Evolutionary conservation across 2,797 vertebrate species (phyloP).

Genomic region (Chelon labrosus): DNA sequence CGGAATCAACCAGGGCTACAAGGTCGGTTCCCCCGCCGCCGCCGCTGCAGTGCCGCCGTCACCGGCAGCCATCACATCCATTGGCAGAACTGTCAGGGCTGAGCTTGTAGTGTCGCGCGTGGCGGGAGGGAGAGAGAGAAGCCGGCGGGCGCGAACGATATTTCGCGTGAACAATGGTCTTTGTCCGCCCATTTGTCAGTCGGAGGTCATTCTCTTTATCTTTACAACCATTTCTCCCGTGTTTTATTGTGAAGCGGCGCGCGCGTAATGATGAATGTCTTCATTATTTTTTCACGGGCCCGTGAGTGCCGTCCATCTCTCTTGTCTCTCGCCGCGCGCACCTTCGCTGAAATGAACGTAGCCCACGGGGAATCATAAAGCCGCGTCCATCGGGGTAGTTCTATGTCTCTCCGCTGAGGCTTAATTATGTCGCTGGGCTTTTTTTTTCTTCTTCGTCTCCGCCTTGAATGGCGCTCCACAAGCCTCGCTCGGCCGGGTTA

Average conservation of each 20-base stretch:
- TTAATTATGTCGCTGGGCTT: slow-evolving; percentile 48
- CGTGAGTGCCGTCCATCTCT: slow-evolving; percentile 50
- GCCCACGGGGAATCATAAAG: slow-evolving; percentile 41
- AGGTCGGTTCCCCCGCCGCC: slow-evolving; percentile 82
- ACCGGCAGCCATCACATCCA: slow-evolving; percentile 21
- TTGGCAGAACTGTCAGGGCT: slow-evolving; percentile 60
- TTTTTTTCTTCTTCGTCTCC: neutral
- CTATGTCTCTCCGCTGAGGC: slow-evolving; percentile 30
- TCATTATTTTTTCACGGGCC: slow-evolving; percentile 69
- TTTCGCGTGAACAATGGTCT: slow-evolving; percentile 59
- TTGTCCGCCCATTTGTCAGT: slow-evolving; percentile 60
- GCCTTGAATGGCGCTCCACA: slow-evolving; percentile 8
- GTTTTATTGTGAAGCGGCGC: slow-evolving; percentile 54
- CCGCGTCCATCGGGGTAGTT: slow-evolving; percentile 13
- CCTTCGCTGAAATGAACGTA: slow-evolving; percentile 41
- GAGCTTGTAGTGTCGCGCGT: slow-evolving; percentile 49
- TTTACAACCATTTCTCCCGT: slow-evolving; percentile 46
- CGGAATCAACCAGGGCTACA: slow-evolving; percentile 99
- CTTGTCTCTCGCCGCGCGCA: slow-evolving; percentile 24
- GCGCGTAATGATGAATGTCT: slow-evolving; percentile 64
- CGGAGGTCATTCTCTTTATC: slow-evolving; percentile 67
- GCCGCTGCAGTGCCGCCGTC: neutral
- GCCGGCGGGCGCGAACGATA: slow-evolving; percentile 50
- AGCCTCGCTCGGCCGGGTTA: slow-evolving; percentile 30
- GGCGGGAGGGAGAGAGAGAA: slow-evolving; percentile 18